These are phyloP conservation scores for Zelleria hepariella DNA, from an alignment of 2,888 invertebrate species.

Conservation along the genomic window DNA sequence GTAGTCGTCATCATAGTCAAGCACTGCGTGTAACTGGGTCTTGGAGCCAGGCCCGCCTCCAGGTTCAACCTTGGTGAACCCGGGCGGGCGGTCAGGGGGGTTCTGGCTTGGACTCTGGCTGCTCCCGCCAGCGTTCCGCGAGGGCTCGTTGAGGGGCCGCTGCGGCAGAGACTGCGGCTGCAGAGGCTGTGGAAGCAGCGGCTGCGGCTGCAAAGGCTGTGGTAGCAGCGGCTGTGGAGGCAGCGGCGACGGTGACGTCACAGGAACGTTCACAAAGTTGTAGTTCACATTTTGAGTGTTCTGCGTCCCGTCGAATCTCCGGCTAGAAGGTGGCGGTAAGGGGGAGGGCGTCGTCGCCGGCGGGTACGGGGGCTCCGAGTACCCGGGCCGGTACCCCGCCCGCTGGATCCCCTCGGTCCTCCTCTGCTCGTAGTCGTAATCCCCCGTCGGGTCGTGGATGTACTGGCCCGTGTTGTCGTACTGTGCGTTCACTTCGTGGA, in stretches of 20 bases:
- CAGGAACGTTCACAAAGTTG: constrained; percentile 38
- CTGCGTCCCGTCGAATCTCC: constrained; percentile 44
- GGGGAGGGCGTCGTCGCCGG: constrained; percentile 38
- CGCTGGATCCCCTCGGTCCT: constrained; percentile 31
- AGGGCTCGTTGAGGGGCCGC: constrained; percentile 11
- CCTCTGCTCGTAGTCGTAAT: constrained; percentile 61
- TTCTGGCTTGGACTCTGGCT: constrained; percentile 30
- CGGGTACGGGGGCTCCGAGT: constrained; percentile 46
- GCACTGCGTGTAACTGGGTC: constrained; percentile 79
- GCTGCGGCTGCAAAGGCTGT: constrained; percentile 7
- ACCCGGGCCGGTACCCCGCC: constrained; percentile 47
- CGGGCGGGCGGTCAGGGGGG: constrained; percentile 72
- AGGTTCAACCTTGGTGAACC: constrained; percentile 75
- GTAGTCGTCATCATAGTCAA: constrained; percentile 78
- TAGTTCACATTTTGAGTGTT: constrained; percentile 46
- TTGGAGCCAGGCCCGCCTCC: constrained; percentile 72
- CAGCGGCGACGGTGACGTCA: constrained; percentile 31
- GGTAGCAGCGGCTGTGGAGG: constrained; percentile 22
- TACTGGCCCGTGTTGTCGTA: constrained; percentile 59
- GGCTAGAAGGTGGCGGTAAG: constrained; percentile 45
- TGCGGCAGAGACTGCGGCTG: constrained; percentile 61
- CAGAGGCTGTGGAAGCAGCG: constrained; percentile 37
- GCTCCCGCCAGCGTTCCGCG: constrained; percentile 25
- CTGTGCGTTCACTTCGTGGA: constrained; percentile 47
- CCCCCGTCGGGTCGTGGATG: constrained; percentile 57